A percentile compares a stretch with the other conserved stretches of the same genome.
These are phyloP conservation scores for Hyles vespertilio DNA, from an alignment of 1,140 invertebrate species.

Conservation along the genomic window DNA sequence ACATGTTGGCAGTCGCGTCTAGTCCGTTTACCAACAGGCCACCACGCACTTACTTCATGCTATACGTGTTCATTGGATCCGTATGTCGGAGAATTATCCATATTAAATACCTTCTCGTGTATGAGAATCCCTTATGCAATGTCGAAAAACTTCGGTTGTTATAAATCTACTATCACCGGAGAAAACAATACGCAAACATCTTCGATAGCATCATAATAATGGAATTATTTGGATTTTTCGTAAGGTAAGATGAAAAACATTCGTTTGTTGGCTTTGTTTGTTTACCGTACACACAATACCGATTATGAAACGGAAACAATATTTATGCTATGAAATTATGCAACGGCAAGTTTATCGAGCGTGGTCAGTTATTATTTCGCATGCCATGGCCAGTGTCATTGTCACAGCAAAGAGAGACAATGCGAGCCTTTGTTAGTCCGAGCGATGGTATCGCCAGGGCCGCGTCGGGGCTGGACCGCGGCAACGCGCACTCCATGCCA, in stretches of 20 bases:
- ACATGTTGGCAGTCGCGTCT: no score
- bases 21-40: no score
- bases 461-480: conserved; percentile 12
- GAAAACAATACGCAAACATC: no score
- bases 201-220: no score
- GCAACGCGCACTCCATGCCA: conserved; percentile 12
- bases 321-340: conserved; percentile 27
- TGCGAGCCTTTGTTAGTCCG: conserved; percentile 35
- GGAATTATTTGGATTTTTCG: no score
- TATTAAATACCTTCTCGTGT: no score
- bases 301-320: conserved; percentile 30
- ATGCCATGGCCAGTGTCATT: conserved; percentile 40
- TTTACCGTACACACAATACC: conserved; percentile 27
- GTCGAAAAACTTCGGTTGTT: no score
- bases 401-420: conserved; percentile 36
- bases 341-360: conserved; percentile 3
- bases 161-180: no score
- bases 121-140: no score
- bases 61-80: no score
- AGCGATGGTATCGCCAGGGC: conserved; percentile 35
- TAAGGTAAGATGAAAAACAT: not conserved
- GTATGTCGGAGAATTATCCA: no score
- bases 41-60: no score
- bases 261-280: conserved; percentile 28
- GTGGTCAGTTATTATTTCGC: conserved; percentile 16